Base-by-base conservation (phyloP, 2,113 vertebrate species). In the Erythrocercus mccallii region DNA sequence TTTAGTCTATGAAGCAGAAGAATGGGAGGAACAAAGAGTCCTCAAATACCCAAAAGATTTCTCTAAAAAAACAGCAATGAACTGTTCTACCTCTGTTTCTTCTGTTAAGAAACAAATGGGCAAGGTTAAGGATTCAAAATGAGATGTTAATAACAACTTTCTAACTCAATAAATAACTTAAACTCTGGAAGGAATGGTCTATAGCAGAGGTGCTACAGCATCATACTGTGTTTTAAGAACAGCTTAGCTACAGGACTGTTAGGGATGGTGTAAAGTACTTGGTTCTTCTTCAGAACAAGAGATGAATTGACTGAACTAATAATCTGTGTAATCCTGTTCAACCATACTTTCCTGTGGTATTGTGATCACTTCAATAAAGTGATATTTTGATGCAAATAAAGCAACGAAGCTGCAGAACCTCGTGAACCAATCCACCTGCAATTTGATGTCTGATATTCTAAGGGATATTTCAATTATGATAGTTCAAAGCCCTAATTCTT, bases 1-100 rank as follows among this genome's bases (percentile, higher is more conserved):
- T 96, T 97, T 97, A 96, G 95, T 95, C 92, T 96, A 65, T 54
- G 65, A 88, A 92, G 33, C 44, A 76, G 48, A 91, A 91, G 51
- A 88, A 77, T 23, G 23, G 40, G 15, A 60, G 18, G 72, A 76
- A 64, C 35, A 89, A 44, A 74, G 44, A 74, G 9, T 81, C 77
- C 40, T 56, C 57, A 68, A 68, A 78, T 51, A 64, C n/a, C 40
- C 56, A 60, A 60, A 88, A 79, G 6, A 1, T 54, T 92, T 62
- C 62, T 74, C 19, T 48, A 37, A 87, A 81, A 76, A 44, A 22
- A 0, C 20, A 44, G 21, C 2, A 5, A 37, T 31, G 21, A 44
- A 31, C 22, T 51, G 14, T 65, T 70, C 25, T 70, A 31, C 14
- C 21, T 71, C 57, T 71, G 12, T 70, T 65, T 73, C 38, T 86